These are phyloP conservation scores for Tetramorium simillimum DNA, from an alignment of 1,140 invertebrate genomes.

Conservation along the genomic window DNA sequence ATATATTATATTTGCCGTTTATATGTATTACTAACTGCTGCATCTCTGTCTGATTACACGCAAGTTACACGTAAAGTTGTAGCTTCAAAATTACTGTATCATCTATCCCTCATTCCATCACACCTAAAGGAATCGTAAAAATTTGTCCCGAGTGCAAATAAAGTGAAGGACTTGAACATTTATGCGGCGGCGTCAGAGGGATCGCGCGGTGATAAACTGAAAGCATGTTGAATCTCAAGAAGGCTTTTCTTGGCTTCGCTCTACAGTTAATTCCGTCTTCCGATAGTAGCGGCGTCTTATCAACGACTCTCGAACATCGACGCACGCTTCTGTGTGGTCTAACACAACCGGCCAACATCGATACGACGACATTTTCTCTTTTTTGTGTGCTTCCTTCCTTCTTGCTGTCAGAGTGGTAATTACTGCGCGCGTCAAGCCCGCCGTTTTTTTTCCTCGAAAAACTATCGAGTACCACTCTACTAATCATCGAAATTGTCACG, in stretches of 20 bases:
- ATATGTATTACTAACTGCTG: not conserved
- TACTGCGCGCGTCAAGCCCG: not conserved
- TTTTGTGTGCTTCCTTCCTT: not conserved
- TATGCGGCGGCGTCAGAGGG: not conserved
- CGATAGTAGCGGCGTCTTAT: conserved; percentile 25
- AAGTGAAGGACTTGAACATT: not conserved
- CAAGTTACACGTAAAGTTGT: not conserved
- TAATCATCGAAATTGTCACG: too few relatives aligned
- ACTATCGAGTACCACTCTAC: too few relatives aligned
- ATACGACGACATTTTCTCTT: not conserved
- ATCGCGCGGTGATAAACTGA: conserved; percentile 15
- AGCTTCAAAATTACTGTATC: not conserved
- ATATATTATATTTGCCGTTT: too few relatives aligned
- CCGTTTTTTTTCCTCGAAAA: too few relatives aligned
- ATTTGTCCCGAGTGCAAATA: not conserved
- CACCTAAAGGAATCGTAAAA: not conserved
- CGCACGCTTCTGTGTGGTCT: not conserved
- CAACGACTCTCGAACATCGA: conserved; percentile 10
- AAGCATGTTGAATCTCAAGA: conserved; percentile 9
- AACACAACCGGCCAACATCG: conserved; percentile 7
- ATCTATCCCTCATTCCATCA: not conserved
- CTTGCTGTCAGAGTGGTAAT: not conserved
- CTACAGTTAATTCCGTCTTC: conserved; percentile 37
- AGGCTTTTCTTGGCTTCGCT: conserved; percentile 4
- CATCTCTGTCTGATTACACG: too few relatives aligned